phyloP scores from a whole-genome alignment of 2,888 invertebrate species.

The Polyommatus icarus region DNA sequence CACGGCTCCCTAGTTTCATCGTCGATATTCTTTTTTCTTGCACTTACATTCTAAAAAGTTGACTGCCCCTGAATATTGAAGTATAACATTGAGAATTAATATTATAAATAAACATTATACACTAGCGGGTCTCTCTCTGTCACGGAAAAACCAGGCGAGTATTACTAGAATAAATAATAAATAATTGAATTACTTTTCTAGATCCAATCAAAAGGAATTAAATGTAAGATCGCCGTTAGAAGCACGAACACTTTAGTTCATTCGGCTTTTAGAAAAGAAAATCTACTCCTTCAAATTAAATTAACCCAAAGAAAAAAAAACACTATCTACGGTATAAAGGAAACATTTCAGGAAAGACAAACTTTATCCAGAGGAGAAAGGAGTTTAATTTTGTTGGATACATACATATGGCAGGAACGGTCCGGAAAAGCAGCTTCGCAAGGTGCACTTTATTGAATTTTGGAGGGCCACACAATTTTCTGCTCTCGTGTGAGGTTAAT shows the following conservation, averaged over 20 bases:
- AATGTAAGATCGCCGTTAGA: neutral
- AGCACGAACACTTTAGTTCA: conserved; percentile 23
- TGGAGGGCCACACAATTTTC: conserved; percentile 48
- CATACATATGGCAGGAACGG: conserved; percentile 31
- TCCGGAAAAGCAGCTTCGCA: conserved; percentile 35
- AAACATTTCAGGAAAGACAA: conserved; percentile 33
- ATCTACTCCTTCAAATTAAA: conserved; percentile 33
- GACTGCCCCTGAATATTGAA: neutral
- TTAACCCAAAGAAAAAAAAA: conserved; percentile 32
- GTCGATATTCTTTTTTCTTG: conserved; percentile 14
- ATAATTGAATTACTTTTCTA: neutral
- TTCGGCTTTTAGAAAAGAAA: conserved; percentile 30
- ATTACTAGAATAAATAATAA: neutral
- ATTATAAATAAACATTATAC: neutral
- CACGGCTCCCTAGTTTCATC: neutral
- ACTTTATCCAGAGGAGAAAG: conserved; percentile 36
- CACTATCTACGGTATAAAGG: conserved; percentile 28
- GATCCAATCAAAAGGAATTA: neutral
- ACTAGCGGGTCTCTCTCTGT: neutral
- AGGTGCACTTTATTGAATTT: conserved; percentile 60
- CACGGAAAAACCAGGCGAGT: neutral
- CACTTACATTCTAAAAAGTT: neutral
- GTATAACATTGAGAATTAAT: neutral
- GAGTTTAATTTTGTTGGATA: conserved; percentile 36
- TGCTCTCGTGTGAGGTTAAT: conserved; percentile 11